Evolutionary conservation across 2,888 invertebrate species (phyloP).

Genomic region (Agrotis exclamationis): DNA sequence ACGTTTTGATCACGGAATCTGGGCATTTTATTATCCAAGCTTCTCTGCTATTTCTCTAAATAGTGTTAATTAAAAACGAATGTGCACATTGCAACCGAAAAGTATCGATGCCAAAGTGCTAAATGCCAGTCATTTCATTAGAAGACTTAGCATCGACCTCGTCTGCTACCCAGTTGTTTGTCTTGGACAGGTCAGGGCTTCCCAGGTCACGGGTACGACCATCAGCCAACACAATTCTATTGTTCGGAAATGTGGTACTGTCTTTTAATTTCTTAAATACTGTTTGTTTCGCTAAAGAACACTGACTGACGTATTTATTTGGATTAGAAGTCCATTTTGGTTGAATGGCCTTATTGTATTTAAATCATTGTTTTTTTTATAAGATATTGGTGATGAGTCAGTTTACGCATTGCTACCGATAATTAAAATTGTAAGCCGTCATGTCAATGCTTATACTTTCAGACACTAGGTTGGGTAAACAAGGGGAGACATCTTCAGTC

Average conservation of each 20-base stretch:
- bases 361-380: constrained; percentile 10
- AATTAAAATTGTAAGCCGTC: not conserved
- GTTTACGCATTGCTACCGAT: not conserved
- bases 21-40: no score
- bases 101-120: constrained; percentile 27
- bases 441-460: not conserved
- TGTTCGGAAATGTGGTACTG: constrained; percentile 43
- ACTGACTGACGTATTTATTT: constrained; percentile 19
- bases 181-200: constrained; percentile 58
- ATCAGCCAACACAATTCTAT: constrained; percentile 47
- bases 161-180: constrained; percentile 45
- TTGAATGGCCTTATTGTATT: constrained; percentile 43
- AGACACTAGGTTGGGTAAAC: not conserved
- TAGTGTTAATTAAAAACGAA: not conserved
- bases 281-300: constrained; percentile 10
- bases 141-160: constrained; percentile 41
- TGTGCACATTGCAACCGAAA: constrained; percentile 11
- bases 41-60: no score
- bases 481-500: no score
- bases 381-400: constrained; percentile 19
- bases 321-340: constrained; percentile 16
- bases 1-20: no score
- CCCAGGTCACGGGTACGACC: constrained; percentile 55
- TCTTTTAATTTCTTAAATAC: constrained; percentile 25
- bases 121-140: constrained; percentile 42